phyloP scores from a whole-genome alignment of 2,888 invertebrate genomes.

The Cartodere bifasciata region DNA sequence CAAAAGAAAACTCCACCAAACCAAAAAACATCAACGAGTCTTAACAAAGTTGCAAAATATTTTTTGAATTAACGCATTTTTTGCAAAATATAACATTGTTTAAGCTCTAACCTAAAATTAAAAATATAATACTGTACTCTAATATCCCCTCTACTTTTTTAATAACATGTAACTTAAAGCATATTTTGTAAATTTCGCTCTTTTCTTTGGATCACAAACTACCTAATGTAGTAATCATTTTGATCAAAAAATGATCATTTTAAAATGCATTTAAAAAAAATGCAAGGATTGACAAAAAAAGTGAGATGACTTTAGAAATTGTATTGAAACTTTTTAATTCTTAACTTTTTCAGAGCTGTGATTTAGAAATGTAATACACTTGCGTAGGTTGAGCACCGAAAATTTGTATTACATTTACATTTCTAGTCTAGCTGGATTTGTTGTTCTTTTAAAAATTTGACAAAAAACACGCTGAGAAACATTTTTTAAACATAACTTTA shows the following conservation, averaged over 20 bases:
- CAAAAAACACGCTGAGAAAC: no score
- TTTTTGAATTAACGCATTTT: neutral
- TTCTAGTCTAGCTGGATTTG: neutral
- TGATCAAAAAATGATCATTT: conserved; percentile 35
- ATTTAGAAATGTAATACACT: conserved; percentile 29
- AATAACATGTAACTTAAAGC: conserved; percentile 20
- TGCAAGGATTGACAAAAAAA: conserved; percentile 38
- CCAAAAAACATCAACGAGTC: conserved; percentile 22
- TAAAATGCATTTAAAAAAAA: conserved; percentile 33
- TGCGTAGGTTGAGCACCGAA: conserved; percentile 17
- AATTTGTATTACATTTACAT: conserved; percentile 6
- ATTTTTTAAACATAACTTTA: no score
- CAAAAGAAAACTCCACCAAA: conserved; percentile 20
- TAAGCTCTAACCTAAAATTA: no score
- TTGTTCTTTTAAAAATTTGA: no score
- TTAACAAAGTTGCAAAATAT: conserved; percentile 13
- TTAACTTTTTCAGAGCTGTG: conserved; percentile 29
- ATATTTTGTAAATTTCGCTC: no score
- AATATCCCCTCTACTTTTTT: conserved; percentile 16
- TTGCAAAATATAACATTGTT: no score
- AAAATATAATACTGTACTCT: neutral
- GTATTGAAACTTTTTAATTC: conserved; percentile 29
- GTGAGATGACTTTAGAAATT: conserved; percentile 36
- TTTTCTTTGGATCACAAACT: no score
- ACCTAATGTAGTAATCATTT: no score